phyloP scores from a whole-genome alignment of 2,888 invertebrate species.

The Agonopterix arenella region DNA sequence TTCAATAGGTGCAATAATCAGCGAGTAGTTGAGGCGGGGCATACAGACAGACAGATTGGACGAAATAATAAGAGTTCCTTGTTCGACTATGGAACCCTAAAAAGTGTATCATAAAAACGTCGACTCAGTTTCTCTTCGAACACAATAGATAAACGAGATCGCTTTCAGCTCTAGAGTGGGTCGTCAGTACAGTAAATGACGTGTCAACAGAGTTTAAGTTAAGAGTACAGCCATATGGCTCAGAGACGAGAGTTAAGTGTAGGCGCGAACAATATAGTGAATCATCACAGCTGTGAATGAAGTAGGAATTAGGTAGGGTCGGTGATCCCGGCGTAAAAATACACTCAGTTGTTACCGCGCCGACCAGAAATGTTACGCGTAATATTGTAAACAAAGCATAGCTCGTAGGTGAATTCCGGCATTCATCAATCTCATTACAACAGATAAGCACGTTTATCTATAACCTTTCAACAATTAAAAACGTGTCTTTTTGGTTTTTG shows the following conservation, averaged over 20 bases:
- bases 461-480: background rate
- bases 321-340: conserved; percentile 56
- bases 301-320: conserved; percentile 51
- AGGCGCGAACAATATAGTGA: conserved; percentile 57
- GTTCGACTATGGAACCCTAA: no score
- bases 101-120: conserved; percentile 13
- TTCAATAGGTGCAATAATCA: no score
- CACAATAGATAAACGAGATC: conserved; percentile 28
- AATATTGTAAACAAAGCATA: conserved; percentile 5
- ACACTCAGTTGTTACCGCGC: conserved; percentile 35
- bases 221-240: conserved; percentile 32
- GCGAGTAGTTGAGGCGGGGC: no score
- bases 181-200: conserved; percentile 13
- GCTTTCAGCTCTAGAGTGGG: conserved; percentile 36
- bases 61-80: no score
- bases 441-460: background rate
- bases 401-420: background rate
- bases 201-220: conserved; percentile 22
- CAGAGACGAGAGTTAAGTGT: conserved; percentile 29
- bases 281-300: conserved; percentile 56
- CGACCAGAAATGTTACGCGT: conserved; percentile 14
- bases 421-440: background rate
- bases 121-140: conserved; percentile 19
- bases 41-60: no score
- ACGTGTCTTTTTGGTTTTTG: background rate